Evolutionary conservation across 2,888 invertebrate genomes (phyloP).

Genomic region (Aplocera efformata): DNA sequence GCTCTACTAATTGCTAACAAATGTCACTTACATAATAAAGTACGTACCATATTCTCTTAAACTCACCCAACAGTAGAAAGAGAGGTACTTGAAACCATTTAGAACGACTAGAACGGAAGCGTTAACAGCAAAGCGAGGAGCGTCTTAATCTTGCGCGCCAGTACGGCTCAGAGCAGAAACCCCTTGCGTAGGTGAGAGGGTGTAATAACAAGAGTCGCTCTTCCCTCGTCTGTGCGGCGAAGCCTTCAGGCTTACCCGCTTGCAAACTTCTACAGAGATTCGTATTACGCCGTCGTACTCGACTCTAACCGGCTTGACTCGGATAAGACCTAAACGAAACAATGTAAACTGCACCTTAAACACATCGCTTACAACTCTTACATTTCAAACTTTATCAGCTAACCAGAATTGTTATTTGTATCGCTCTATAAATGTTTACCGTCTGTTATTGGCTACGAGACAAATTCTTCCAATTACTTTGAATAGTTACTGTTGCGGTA

Average conservation of each 20-base stretch:
- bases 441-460: slow-evolving; percentile 26
- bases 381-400: slow-evolving; percentile 39
- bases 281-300: slow-evolving; percentile 66
- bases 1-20: no score
- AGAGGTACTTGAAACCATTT: slow-evolving; percentile 50
- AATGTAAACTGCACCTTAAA: slow-evolving; percentile 56
- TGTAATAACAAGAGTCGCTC: slow-evolving; percentile 72
- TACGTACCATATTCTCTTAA: slow-evolving; percentile 38
- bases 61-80: slow-evolving; percentile 43
- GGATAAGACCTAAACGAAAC: slow-evolving; percentile 60
- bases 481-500: slow-evolving; percentile 15
- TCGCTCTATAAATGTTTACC: slow-evolving; percentile 37
- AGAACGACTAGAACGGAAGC: slow-evolving; percentile 57
- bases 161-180: slow-evolving; percentile 62
- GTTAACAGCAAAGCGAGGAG: slow-evolving; percentile 67
- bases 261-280: slow-evolving; percentile 69
- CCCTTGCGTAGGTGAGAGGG: slow-evolving; percentile 76
- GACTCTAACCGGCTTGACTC: slow-evolving; percentile 64
- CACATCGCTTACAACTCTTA: slow-evolving; percentile 42
- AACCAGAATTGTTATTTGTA: slow-evolving; percentile 39
- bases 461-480: slow-evolving; percentile 27
- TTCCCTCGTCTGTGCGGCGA: slow-evolving; percentile 49
- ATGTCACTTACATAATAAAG: not conserved
- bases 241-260: slow-evolving; percentile 59
- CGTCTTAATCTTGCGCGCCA: slow-evolving; percentile 75